Conservation (phyloP, 1,140 invertebrate species). For the Neodiprion virginianus region DNA sequence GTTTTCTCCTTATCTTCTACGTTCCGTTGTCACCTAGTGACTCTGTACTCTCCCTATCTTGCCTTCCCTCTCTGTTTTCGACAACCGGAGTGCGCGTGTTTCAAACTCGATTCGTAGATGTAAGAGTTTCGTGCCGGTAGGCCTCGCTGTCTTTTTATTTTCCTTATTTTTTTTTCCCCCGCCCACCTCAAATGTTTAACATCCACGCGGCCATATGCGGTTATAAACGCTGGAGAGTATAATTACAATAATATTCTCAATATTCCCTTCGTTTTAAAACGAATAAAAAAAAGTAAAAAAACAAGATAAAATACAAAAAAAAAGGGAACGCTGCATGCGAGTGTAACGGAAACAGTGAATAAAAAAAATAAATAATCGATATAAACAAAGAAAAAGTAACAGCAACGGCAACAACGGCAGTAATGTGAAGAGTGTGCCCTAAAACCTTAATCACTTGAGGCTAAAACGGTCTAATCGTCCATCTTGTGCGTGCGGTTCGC, state of each 20-base stretch:
- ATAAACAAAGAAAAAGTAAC: background rate
- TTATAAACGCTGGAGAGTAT: no score
- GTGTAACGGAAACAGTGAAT: no score
- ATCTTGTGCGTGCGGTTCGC: background rate
- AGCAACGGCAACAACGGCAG: background rate
- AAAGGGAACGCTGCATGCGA: no score
- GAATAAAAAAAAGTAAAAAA: no score
- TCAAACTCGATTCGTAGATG: background rate
- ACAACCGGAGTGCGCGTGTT: background rate
- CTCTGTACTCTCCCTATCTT: background rate
- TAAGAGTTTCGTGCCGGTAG: background rate
- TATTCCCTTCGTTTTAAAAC: no score
- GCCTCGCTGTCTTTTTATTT: background rate
- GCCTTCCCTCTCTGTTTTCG: background rate
- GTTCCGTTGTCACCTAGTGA: no score
- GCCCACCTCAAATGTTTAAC: no score
- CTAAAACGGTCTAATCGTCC: background rate
- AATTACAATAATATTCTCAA: no score
- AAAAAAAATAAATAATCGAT: background rate
- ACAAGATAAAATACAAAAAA: no score
- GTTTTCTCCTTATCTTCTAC: background rate
- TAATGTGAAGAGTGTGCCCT: conserved; percentile 2
- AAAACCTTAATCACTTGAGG: background rate
- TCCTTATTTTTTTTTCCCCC: no score
- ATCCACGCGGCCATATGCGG: no score